Percentiles rank a stretch among this genome's conserved stretches.
Evolutionary conservation across 1,140 invertebrate species (phyloP).

Genomic region (Pteromalus puparum): DNA sequence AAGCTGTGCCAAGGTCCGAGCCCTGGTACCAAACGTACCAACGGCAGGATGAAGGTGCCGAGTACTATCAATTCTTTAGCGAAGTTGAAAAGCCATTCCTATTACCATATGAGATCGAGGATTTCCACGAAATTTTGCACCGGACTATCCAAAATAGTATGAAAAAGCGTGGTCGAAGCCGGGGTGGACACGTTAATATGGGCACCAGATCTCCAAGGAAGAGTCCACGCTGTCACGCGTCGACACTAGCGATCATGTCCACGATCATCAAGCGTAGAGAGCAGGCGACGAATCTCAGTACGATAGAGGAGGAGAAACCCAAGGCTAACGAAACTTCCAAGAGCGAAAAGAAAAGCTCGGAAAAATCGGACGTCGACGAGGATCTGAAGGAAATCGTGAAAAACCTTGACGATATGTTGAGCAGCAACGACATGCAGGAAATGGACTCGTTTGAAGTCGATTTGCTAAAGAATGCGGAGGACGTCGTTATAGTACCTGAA

Average conservation of each 20-base stretch:
- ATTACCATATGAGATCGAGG: slow-evolving; percentile 85
- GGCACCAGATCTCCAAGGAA: slow-evolving; percentile 83
- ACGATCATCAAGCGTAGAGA: slow-evolving; percentile 71
- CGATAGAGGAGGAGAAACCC: slow-evolving; percentile 61
- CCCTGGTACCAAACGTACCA: slow-evolving; percentile 87
- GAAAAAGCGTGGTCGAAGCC: slow-evolving; percentile 62
- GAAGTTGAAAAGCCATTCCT: slow-evolving; percentile 79
- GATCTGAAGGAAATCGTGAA: slow-evolving; percentile 67
- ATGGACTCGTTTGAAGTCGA: slow-evolving; percentile 64
- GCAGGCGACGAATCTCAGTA: slow-evolving; percentile 59
- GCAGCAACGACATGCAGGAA: slow-evolving; percentile 50
- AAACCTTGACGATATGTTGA: slow-evolving; percentile 69
- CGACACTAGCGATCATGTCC: slow-evolving; percentile 85
- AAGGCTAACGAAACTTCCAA: slow-evolving; percentile 13
- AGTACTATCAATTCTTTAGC: slow-evolving; percentile 75
- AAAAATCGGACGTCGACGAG: slow-evolving; percentile 64
- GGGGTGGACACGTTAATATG: slow-evolving; percentile 60
- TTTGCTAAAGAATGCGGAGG: slow-evolving; percentile 48
- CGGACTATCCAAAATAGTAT: slow-evolving; percentile 55
- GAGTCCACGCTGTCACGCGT: slow-evolving; percentile 89
- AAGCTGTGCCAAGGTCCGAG: slow-evolving; percentile 82
- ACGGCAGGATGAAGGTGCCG: slow-evolving; percentile 82
- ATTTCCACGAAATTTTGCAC: slow-evolving; percentile 67
- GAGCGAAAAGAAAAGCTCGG: slow-evolving; percentile 49
- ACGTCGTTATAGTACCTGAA: slow-evolving; percentile 51